These are phyloP conservation scores for Hippocampus kuda DNA, from an alignment of 2,797 vertebrate species.

Conservation along the genomic window DNA sequence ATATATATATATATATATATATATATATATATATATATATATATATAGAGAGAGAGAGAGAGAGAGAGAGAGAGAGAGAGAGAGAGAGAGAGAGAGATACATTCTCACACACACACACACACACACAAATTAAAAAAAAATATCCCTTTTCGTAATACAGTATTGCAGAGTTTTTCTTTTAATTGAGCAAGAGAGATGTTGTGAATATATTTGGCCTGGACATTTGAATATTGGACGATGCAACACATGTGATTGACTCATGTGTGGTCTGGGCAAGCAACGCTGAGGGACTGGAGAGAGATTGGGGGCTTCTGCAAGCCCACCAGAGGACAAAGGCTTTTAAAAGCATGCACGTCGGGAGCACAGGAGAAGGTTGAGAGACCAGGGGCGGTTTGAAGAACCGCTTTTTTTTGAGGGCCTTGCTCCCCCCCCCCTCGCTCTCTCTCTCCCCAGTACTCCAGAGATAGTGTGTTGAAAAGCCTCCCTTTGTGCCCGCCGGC, in stretches of 20 bases:
- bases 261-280: constrained; percentile 49
- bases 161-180: no score
- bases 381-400: constrained; percentile 56
- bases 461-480: constrained; percentile 66
- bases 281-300: constrained; percentile 20
- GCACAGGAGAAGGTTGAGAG: constrained; percentile 62
- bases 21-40: no score
- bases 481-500: constrained; percentile 61
- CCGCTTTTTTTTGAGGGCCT: constrained; percentile 56
- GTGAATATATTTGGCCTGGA: not conserved
- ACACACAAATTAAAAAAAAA: no score
- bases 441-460: constrained; percentile 54
- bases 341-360: constrained; percentile 66
- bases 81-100: no score
- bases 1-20: no score
- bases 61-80: no score
- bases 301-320: constrained; percentile 24
- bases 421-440: constrained; percentile 21
- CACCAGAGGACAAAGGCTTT: constrained; percentile 67
- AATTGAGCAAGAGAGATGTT: no score
- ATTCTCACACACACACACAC: no score
- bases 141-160: no score
- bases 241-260: constrained; percentile 41
- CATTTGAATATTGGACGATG: constrained; percentile 36
- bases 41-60: no score